These are phyloP conservation scores for Andrena bicolor DNA, from an alignment of 2,888 invertebrate genomes.

Conservation along the genomic window DNA sequence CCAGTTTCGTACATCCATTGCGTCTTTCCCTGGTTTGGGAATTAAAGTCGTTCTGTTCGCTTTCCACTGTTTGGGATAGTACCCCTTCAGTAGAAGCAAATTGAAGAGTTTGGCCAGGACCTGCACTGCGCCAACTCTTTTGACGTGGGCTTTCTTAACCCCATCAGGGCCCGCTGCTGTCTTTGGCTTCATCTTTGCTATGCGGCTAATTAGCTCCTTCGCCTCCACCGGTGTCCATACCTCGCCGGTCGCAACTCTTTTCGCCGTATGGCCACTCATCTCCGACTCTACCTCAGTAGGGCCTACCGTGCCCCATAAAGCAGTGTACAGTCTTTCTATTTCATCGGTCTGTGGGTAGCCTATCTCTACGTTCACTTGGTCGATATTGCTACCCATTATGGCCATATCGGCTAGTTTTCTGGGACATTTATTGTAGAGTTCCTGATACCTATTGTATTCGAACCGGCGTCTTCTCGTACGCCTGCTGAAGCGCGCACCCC, in stretches of 20 bases:
- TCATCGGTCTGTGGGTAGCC: not conserved
- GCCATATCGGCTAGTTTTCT: conserved; percentile 70
- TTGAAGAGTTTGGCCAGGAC: conserved; percentile 29
- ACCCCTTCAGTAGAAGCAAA: not conserved
- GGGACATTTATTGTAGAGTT: conserved; percentile 73
- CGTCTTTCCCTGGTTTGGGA: conserved; percentile 78
- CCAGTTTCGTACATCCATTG: not conserved
- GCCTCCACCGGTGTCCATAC: not conserved
- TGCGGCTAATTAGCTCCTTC: conserved; percentile 53
- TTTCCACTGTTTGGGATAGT: conserved; percentile 70
- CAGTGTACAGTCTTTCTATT: conserved; percentile 66
- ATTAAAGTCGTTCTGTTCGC: conserved; percentile 77
- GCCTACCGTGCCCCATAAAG: conserved; percentile 69
- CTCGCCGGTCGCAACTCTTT: accelerated
- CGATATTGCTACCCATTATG: not conserved
- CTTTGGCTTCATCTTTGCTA: conserved; percentile 57
- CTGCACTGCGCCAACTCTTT: not conserved
- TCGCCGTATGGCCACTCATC: not conserved
- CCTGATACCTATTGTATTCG: conserved; percentile 74
- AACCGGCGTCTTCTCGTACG: conserved; percentile 3
- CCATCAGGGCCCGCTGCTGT: conserved; percentile 73
- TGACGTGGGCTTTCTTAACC: conserved; percentile 56
- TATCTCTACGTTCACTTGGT: accelerated
- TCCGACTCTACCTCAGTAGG: conserved; percentile 22
- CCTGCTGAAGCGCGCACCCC: not conserved